These are phyloP conservation scores for Microctonus hyperodae DNA, from an alignment of 2,888 invertebrate genomes.

Conservation along the genomic window DNA sequence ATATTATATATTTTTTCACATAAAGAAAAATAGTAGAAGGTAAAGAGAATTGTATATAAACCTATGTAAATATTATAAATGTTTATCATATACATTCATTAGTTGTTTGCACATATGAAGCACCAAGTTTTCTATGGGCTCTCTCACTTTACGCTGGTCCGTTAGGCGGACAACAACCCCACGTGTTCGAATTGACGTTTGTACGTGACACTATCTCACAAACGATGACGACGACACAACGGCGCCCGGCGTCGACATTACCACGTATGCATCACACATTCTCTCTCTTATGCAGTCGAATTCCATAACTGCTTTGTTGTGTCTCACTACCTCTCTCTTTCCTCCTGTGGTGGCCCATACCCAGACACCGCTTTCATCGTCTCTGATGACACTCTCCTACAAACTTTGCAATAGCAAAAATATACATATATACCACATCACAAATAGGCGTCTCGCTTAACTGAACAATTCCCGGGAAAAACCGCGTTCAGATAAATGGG, in stretches of 20 bases:
- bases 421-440: neutral
- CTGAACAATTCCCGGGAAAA: neutral
- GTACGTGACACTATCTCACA: slow-evolving; percentile 56
- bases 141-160: slow-evolving; percentile 2
- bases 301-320: neutral
- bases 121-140: slow-evolving; percentile 1
- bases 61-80: neutral
- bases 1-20: neutral
- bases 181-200: slow-evolving; percentile 47
- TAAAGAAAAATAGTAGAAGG: neutral
- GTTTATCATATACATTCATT: neutral
- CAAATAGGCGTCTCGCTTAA: neutral
- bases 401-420: neutral
- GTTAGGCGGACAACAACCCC: slow-evolving; percentile 33
- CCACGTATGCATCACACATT: neutral
- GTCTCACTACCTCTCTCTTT: neutral
- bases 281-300: neutral
- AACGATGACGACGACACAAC: slow-evolving; percentile 44
- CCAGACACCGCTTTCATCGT: too few relatives aligned
- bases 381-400: neutral
- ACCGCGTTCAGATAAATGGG: neutral
- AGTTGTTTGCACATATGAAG: neutral
- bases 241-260: slow-evolving; percentile 33
- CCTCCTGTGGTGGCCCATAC: neutral
- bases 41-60: neutral